These are phyloP conservation scores for Cheilosia urbana DNA, from an alignment of 2,888 invertebrate genomes.

Conservation along the genomic window DNA sequence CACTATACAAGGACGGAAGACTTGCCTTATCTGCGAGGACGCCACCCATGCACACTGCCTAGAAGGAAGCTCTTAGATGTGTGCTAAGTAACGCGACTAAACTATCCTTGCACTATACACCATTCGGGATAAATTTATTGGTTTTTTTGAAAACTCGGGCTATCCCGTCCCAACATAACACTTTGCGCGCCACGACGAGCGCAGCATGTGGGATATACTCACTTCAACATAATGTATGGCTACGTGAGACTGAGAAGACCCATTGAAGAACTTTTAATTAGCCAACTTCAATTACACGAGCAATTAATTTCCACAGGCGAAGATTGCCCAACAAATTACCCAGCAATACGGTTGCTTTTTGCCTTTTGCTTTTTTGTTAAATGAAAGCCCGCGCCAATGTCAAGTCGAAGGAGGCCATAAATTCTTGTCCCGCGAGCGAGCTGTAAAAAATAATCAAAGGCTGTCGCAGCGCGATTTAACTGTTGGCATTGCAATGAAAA, in stretches of 20 bases:
- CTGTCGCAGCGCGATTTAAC: slow-evolving; percentile 46
- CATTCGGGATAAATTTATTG: slow-evolving; percentile 60
- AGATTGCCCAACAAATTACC: slow-evolving; percentile 67
- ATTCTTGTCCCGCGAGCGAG: slow-evolving; percentile 53
- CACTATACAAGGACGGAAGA: slow-evolving; percentile 16
- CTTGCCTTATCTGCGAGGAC: slow-evolving; percentile 34
- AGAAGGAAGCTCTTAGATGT: slow-evolving; percentile 31
- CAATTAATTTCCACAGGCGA: slow-evolving; percentile 66
- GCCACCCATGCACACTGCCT: slow-evolving; percentile 30
- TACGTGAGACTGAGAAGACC: slow-evolving; percentile 45
- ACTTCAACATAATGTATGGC: slow-evolving; percentile 23
- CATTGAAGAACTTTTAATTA: slow-evolving; percentile 70
- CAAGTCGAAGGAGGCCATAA: slow-evolving; percentile 63
- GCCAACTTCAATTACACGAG: slow-evolving; percentile 73
- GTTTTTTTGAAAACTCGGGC: slow-evolving; percentile 54
- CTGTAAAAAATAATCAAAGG: slow-evolving; percentile 69
- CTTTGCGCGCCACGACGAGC: background rate
- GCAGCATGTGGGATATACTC: slow-evolving; percentile 44
- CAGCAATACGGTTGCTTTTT: slow-evolving; percentile 47
- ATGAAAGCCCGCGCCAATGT: slow-evolving; percentile 45
- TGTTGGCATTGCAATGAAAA: slow-evolving; percentile 46
- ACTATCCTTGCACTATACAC: slow-evolving; percentile 38
- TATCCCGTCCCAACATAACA: slow-evolving; percentile 2
- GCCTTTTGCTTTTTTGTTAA: slow-evolving; percentile 23
- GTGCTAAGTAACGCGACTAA: slow-evolving; percentile 29